Evolutionary conservation across 2,113 vertebrate species (phyloP), one percentile per base, ranked within the genome.

Genomic region (Mola mola): DNA sequence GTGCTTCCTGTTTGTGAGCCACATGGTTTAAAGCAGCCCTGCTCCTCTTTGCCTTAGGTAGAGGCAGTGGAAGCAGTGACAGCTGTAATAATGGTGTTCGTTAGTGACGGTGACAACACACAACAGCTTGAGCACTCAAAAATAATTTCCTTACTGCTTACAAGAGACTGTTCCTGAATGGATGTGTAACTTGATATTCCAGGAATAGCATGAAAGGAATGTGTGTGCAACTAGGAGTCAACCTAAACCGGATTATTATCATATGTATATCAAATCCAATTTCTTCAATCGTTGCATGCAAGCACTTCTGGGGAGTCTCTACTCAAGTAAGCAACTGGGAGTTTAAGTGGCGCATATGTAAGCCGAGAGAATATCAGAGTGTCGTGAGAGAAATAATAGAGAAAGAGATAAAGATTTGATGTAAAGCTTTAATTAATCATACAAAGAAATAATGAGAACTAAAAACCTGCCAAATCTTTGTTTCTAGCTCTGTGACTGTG

Each of bases 401-500:
- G 33, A 26, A 51, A 41, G 19, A 25, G 66, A 40, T 44, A 25
- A 37, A 40, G 22, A 75, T 58, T 70, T 52, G 49, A 38, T 47
- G 66, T 50, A 33, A 59, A 50, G 13, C 28, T 72, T 66, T 43
- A 38, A 65, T 68, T 68, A 55, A 80, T 72, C 44, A 63, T 6
- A 50, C 25, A 34, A 60, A 65, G 49, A 64, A 51, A 76, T 15
- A 37, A 34, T 8, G 36, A 56, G 37, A 38, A 60, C 19, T 38
- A 49, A 46, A 49, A 63, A 34, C 13, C 50, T 44, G 28, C 48
- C 48, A 64, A 66, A 68, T 67, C 37, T 72, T 43, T 60, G 50
- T 78, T 75, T 74, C 29, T 71, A 66, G 66, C 70, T 63, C 50
- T 58, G 44, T 42, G 61, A 75, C 66, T 71, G 77, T 79, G 79